Conservation (phyloP, 2,113 vertebrate species). For the Acanthochromis polyacanthus region DNA sequence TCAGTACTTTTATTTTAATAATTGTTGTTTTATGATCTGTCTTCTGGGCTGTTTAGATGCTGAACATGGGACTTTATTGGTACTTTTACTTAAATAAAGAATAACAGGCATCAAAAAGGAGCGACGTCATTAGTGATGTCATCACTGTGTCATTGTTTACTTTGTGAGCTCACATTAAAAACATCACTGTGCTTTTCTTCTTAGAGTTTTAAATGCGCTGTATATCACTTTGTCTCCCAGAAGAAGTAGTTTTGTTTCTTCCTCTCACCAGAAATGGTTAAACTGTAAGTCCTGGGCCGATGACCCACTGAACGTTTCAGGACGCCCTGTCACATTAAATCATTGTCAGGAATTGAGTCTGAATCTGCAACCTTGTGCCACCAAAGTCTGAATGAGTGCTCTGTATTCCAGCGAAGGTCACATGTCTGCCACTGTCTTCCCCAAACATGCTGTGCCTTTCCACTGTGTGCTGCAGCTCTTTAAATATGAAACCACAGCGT, state of each 20-base stretch:
- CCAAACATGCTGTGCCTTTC: not conserved
- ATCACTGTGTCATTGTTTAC: no score
- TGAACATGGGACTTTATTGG: no score
- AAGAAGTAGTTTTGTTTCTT: not conserved
- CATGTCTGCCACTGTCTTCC: not conserved
- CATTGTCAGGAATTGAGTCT: not conserved
- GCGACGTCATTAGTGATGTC: no score
- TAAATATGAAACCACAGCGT: not conserved
- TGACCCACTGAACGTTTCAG: slow-evolving; percentile 4
- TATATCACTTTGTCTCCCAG: no score
- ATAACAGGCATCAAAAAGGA: no score
- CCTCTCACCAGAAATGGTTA: slow-evolving; percentile 4
- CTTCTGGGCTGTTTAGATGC: no score
- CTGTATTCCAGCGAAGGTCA: not conserved
- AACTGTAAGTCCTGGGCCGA: not conserved
- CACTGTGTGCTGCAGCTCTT: not conserved
- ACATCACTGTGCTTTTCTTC: no score
- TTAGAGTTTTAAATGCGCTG: no score
- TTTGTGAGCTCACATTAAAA: no score
- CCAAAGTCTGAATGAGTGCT: not conserved
- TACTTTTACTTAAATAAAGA: no score
- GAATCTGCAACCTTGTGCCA: not conserved
- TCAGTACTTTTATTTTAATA: no score
- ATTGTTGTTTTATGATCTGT: no score
- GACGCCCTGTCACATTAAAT: not conserved